Percentiles rank a stretch among this genome's conserved stretches.
These are phyloP conservation scores for Asobara japonica DNA, from an alignment of 1,140 invertebrate species.

Conservation along the genomic window DNA sequence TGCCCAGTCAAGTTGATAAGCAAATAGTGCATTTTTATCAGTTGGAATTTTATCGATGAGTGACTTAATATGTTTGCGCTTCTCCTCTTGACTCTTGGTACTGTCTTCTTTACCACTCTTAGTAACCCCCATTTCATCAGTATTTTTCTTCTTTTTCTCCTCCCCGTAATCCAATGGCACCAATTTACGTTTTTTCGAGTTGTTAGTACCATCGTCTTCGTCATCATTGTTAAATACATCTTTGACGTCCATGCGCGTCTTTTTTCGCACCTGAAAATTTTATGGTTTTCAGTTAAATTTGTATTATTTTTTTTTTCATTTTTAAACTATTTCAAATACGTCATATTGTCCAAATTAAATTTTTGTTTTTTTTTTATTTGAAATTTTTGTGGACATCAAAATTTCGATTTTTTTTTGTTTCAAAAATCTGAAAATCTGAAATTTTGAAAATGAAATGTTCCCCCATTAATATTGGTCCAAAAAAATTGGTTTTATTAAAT, in stretches of 20 bases:
- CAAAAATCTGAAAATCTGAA: no score
- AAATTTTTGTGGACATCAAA: no score
- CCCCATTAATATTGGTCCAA: no score
- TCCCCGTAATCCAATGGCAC: slow-evolving; percentile 82
- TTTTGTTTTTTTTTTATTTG: no score
- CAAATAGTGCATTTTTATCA: slow-evolving; percentile 94
- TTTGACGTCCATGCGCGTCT: slow-evolving; percentile 83
- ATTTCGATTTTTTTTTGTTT: no score
- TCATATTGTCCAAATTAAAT: no score
- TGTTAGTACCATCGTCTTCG: slow-evolving; percentile 77
- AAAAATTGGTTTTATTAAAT: no score
- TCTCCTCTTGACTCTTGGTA: slow-evolving; percentile 89
- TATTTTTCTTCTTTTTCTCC: slow-evolving; percentile 69
- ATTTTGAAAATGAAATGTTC: no score
- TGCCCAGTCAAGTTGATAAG: slow-evolving; percentile 91
- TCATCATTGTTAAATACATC: slow-evolving; percentile 94
- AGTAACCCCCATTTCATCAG: slow-evolving; percentile 64
- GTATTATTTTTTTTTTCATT: no score
- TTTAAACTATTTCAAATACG: no score
- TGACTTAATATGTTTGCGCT: slow-evolving; percentile 94
- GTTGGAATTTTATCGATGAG: slow-evolving; percentile 99
- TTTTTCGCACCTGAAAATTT: slow-evolving; percentile 68
- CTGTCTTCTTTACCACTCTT: slow-evolving; percentile 75
- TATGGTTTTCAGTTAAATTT: no score
- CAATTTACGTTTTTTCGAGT: slow-evolving; percentile 82